These are phyloP conservation scores for Linyphia triangularis DNA, from an alignment of 2,888 invertebrate genomes.

Conservation along the genomic window DNA sequence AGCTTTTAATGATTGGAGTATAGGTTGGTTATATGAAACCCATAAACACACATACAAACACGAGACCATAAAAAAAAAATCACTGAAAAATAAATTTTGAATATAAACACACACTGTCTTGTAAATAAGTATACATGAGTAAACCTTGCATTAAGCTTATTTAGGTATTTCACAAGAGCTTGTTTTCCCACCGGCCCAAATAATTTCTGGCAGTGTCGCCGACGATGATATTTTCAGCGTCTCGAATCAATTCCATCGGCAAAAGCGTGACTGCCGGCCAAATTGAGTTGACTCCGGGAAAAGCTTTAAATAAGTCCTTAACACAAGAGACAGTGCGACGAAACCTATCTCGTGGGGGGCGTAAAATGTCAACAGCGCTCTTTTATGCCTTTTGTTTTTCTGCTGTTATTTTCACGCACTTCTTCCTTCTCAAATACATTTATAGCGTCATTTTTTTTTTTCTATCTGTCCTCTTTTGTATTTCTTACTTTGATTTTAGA, in stretches of 20 bases:
- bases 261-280: neutral
- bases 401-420: neutral
- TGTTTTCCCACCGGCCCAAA: neutral
- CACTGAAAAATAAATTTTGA: no score
- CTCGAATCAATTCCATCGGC: neutral
- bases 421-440: neutral
- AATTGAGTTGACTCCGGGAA: conserved; percentile 20
- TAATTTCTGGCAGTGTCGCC: neutral
- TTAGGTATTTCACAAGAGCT: no score
- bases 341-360: conserved; percentile 33
- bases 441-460: conserved; percentile 4
- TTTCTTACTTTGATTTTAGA: conserved; percentile 16
- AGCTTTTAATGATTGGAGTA: no score
- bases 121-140: no score
- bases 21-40: no score
- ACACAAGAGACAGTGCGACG: conserved; percentile 17
- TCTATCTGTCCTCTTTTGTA: neutral
- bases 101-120: no score
- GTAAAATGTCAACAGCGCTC: conserved; percentile 37
- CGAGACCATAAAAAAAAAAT: no score
- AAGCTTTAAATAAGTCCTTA: conserved; percentile 28
- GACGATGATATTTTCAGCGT: conserved; percentile 3
- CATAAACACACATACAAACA: no score
- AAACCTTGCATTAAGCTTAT: no score
- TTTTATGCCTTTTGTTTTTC: conserved; percentile 21